Evolutionary conservation across 2,888 invertebrate species (phyloP).

Genomic region (Pachydiplax longipennis): DNA sequence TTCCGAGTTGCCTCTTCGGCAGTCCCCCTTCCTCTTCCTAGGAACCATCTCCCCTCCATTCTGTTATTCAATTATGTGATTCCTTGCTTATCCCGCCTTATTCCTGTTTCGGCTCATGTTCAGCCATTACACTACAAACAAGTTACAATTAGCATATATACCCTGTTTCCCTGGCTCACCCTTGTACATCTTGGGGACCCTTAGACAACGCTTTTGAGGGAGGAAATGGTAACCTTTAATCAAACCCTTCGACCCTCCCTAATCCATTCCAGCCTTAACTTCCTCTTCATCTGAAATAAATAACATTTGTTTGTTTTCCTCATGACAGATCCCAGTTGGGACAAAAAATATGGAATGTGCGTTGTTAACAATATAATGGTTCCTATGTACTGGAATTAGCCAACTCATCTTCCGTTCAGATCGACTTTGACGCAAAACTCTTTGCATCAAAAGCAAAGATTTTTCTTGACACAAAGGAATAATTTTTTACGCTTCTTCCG

Average conservation of each 20-base stretch:
- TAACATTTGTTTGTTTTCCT: no score
- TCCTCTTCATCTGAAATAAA: not conserved
- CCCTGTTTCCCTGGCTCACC: not conserved
- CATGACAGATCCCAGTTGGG: no score
- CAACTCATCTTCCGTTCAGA: no score
- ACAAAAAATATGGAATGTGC: no score
- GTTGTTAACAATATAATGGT: no score
- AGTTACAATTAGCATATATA: constrained; percentile 5
- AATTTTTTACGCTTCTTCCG: no score
- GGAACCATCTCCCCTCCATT: not conserved
- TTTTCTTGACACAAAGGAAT: no score
- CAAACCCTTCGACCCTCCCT: not conserved
- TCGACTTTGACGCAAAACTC: no score
- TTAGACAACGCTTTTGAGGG: not conserved
- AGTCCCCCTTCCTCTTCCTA: not conserved
- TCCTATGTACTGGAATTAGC: no score
- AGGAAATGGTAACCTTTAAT: not conserved
- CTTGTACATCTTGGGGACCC: not conserved
- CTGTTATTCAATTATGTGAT: not conserved
- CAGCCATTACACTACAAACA: constrained; percentile 1
- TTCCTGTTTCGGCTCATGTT: not conserved
- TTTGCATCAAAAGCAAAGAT: no score
- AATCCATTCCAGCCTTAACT: not conserved
- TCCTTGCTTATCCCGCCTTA: not conserved
- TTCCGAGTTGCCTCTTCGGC: not conserved